These are phyloP conservation scores for Callithrix jacchus DNA, from an alignment of 2,113 vertebrate species.

Conservation along the genomic window DNA sequence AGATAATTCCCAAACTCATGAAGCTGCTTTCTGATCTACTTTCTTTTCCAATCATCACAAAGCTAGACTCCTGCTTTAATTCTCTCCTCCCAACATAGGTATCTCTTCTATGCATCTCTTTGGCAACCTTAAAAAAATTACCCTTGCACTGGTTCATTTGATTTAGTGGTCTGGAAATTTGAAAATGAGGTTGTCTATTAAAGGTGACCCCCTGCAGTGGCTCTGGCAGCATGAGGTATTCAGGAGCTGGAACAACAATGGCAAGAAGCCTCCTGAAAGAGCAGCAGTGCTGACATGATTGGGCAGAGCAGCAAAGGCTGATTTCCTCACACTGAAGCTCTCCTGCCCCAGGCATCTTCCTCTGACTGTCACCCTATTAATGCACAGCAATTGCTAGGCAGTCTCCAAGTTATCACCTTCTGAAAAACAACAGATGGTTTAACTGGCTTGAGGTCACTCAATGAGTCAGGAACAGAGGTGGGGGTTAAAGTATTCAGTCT, in stretches of 20 bases:
- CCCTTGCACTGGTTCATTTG: slow-evolving; percentile 32
- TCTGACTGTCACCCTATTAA: slow-evolving; percentile 54
- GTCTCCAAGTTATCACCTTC: slow-evolving; percentile 51
- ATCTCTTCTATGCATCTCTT: slow-evolving; percentile 49
- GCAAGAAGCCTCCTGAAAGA: slow-evolving; percentile 7
- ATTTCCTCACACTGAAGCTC: slow-evolving; percentile 39
- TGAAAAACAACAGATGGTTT: slow-evolving; percentile 67
- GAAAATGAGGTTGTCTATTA: slow-evolving; percentile 66
- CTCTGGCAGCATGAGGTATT: slow-evolving; percentile 28
- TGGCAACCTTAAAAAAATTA: slow-evolving; percentile 51
- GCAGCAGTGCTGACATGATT: slow-evolving; percentile 37
- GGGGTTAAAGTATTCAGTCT: slow-evolving; percentile 32
- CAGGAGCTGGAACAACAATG: slow-evolving; percentile 17
- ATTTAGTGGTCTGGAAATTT: slow-evolving; percentile 66
- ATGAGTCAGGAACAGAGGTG: slow-evolving; percentile 27
- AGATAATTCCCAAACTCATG: slow-evolving; percentile 57
- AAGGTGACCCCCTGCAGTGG: slow-evolving; percentile 47
- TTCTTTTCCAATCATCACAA: slow-evolving; percentile 47
- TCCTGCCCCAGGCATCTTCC: slow-evolving; percentile 52
- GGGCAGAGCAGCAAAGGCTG: slow-evolving; percentile 44
- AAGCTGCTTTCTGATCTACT: slow-evolving; percentile 48
- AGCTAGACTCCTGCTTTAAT: slow-evolving; percentile 26
- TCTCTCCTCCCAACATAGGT: slow-evolving; percentile 47
- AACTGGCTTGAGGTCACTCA: slow-evolving; percentile 59
- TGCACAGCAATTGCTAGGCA: slow-evolving; percentile 55